A percentile compares a stretch with the other conserved stretches of the same genome.
These are phyloP conservation scores for Ophion ventricosus DNA, from an alignment of 2,888 invertebrate species.

Conservation along the genomic window DNA sequence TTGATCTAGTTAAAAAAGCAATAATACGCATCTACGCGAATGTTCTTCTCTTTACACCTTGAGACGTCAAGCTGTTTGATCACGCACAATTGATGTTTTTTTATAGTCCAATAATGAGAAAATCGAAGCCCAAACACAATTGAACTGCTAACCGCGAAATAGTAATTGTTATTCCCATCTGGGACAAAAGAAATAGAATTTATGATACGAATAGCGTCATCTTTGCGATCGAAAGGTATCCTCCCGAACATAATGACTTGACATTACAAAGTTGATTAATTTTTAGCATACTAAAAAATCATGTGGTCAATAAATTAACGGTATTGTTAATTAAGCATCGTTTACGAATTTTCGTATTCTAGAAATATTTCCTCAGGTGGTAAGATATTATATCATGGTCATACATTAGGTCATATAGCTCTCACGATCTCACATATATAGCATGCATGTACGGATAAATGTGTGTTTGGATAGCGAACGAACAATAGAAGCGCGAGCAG, in stretches of 20 bases:
- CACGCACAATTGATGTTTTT: neutral
- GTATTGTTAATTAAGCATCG: neutral
- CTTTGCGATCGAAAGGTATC: slow-evolving; percentile 5
- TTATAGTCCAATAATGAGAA: neutral
- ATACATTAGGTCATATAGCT: slow-evolving; percentile 6
- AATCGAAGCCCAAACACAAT: neutral
- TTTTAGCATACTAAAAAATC: neutral
- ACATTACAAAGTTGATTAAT: neutral
- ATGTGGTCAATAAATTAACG: neutral
- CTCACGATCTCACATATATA: slow-evolving; percentile 2
- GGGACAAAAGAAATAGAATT: neutral
- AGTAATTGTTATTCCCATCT: neutral
- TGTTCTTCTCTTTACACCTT: too few relatives aligned
- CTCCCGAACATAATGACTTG: neutral
- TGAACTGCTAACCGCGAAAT: neutral
- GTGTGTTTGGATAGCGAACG: neutral
- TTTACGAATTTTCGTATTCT: neutral
- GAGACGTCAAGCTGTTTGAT: too few relatives aligned
- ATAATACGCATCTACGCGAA: too few relatives aligned
- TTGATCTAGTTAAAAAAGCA: too few relatives aligned
- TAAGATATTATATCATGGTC: slow-evolving; percentile 13
- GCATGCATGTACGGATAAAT: neutral
- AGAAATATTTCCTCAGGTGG: slow-evolving; percentile 8
- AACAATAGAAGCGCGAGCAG: slow-evolving; percentile 18
- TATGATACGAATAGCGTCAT: neutral